Evolutionary conservation across 2,797 vertebrate species (phyloP).

Genomic region (Morus bassanus): DNA sequence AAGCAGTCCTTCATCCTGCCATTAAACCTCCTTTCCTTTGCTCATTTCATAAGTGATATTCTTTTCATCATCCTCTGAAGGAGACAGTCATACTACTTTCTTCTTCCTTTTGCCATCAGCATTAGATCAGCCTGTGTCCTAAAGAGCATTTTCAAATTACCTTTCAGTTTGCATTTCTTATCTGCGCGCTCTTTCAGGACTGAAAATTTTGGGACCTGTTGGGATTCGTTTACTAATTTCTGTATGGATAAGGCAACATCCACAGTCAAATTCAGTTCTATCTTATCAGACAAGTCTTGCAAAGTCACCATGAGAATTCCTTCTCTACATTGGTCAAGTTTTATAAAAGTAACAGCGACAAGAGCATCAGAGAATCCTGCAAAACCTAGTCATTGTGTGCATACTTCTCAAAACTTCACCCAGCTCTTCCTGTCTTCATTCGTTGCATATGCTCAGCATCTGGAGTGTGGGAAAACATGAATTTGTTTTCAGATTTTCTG

Average conservation of each 20-base stretch:
- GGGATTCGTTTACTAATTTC: background rate
- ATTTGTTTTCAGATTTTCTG: background rate
- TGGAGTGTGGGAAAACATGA: background rate
- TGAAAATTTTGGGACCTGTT: background rate
- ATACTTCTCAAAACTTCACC: background rate
- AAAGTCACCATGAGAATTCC: background rate
- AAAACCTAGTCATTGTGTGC: background rate
- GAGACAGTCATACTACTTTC: background rate
- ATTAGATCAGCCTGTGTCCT: background rate
- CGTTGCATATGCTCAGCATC: background rate
- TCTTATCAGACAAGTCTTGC: background rate
- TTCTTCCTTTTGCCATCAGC: background rate
- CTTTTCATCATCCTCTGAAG: background rate
- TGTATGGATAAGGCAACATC: background rate
- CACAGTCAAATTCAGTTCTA: background rate
- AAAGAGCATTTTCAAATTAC: slow-evolving; percentile 45
- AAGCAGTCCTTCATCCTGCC: background rate
- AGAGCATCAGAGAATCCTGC: background rate
- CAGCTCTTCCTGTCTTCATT: background rate
- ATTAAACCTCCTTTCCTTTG: background rate
- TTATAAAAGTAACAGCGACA: background rate
- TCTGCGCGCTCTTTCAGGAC: background rate
- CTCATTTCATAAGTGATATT: background rate
- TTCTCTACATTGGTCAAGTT: background rate
- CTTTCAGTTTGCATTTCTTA: slow-evolving; percentile 30